These are phyloP conservation scores for Urophycis tenuis DNA, from an alignment of 2,797 vertebrate genomes.

Conservation along the genomic window DNA sequence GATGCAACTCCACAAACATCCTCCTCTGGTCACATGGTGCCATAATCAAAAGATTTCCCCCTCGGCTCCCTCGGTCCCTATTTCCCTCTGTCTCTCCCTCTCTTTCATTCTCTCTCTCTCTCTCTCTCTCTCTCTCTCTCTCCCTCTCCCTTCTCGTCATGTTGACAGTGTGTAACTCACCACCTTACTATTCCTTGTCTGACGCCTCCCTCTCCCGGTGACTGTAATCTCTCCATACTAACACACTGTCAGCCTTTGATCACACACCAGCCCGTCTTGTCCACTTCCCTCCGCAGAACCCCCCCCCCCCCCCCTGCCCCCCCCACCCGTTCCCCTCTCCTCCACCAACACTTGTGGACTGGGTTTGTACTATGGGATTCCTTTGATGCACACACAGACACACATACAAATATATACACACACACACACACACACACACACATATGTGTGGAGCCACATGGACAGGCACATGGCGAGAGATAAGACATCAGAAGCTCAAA, in stretches of 20 bases:
- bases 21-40: background rate
- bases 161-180: background rate
- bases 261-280: background rate
- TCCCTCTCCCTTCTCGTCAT: background rate
- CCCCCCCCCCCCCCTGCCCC: too few species aligned
- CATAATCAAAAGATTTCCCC: conserved; percentile 15
- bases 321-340: too few species aligned
- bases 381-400: background rate
- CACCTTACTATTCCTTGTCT: background rate
- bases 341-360: background rate
- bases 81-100: conserved; percentile 22
- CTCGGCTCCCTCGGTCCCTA: conserved; percentile 17
- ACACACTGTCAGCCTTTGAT: background rate
- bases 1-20: background rate
- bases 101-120: background rate
- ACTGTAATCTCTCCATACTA: background rate
- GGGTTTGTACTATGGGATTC: background rate
- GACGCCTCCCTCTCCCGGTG: conserved; percentile 13
- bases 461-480: background rate
- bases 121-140: background rate
- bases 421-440: background rate
- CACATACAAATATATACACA: background rate
- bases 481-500: background rate
- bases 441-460: background rate
- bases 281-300: background rate